A percentile compares a stretch with the other conserved stretches of the same genome.
phyloP scores from a whole-genome alignment of 2,113 vertebrate genomes.

The Microcebus jonahi region DNA sequence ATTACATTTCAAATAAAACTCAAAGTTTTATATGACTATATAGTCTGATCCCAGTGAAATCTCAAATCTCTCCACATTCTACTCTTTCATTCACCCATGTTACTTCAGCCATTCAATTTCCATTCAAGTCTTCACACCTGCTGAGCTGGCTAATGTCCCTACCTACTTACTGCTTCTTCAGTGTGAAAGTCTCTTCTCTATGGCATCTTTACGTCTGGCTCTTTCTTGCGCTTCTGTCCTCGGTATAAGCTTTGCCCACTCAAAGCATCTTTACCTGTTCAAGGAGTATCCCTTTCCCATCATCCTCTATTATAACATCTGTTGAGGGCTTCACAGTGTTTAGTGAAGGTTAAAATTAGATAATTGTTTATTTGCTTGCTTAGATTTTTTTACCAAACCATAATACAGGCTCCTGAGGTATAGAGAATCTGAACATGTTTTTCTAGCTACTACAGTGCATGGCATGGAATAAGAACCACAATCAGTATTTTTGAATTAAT shows the following conservation, averaged over 20 bases:
- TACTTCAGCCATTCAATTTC: background rate
- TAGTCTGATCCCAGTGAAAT: background rate
- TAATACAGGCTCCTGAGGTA: background rate
- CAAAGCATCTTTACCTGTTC: background rate
- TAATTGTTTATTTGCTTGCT: background rate
- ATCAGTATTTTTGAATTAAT: constrained; percentile 18
- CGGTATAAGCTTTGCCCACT: background rate
- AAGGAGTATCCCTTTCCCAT: background rate
- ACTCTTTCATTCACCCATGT: background rate
- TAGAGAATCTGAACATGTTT: background rate
- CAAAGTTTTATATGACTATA: background rate
- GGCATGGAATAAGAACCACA: background rate
- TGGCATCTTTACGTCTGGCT: background rate
- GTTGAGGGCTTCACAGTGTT: background rate
- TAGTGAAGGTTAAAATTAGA: background rate
- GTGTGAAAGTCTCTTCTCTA: background rate
- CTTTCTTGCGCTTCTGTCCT: background rate
- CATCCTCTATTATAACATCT: background rate
- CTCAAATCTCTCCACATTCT: background rate
- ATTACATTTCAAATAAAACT: background rate
- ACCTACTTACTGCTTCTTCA: background rate
- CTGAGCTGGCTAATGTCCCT: background rate
- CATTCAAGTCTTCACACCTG: background rate
- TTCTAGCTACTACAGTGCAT: background rate
- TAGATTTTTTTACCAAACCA: background rate